A percentile compares a stretch with the other conserved stretches of the same genome.
Conservation (phyloP, 2,113 vertebrate genomes). For the Canis aureus region DNA sequence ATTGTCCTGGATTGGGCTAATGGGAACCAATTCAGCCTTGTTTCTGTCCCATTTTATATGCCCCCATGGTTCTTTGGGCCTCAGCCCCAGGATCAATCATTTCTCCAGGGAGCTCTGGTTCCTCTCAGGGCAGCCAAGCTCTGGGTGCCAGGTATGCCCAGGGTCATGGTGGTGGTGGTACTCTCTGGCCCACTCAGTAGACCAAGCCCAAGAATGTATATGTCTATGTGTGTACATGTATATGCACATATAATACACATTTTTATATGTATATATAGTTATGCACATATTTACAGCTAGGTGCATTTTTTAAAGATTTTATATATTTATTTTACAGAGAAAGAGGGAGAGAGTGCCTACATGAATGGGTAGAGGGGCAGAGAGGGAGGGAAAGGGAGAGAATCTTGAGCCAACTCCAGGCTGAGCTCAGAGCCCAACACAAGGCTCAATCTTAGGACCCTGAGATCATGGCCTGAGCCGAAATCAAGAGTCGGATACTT, state of each 20-base stretch:
- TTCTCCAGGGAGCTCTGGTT: neutral
- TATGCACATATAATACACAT: no score
- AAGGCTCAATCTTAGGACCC: neutral
- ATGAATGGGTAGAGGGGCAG: neutral
- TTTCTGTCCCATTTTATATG: neutral
- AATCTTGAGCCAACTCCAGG: neutral
- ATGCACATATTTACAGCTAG: neutral
- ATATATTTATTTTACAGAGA: neutral
- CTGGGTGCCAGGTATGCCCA: neutral
- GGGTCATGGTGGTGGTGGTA: accelerated
- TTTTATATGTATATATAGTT: neutral
- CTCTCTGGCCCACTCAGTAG: neutral
- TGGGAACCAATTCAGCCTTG: neutral
- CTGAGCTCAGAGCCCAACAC: neutral
- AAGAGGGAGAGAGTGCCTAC: neutral
- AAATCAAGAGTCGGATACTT: neutral
- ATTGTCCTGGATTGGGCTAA: neutral
- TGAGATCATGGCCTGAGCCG: neutral
- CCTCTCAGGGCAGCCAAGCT: neutral
- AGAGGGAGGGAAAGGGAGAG: neutral
- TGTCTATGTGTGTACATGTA: accelerated
- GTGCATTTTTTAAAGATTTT: neutral
- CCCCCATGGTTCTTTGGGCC: neutral
- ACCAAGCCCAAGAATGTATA: neutral
- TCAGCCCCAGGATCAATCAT: neutral